Conservation (phyloP, 2,797 vertebrate genomes). For the Fringilla coelebs region DNA sequence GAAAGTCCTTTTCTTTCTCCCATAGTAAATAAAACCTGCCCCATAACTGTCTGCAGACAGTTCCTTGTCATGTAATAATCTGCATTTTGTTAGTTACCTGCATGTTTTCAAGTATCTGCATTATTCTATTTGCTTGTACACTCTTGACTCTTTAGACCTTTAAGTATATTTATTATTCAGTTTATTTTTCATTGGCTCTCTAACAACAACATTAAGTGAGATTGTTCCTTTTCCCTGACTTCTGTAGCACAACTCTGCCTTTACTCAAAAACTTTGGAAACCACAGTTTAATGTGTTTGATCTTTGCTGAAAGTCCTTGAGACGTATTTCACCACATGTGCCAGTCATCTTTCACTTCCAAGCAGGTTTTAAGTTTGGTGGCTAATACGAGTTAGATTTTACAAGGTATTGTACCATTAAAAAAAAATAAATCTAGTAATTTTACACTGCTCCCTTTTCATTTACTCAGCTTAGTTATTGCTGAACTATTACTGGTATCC, state of each 20-base stretch:
- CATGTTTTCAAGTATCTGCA: not conserved
- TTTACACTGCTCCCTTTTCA: not conserved
- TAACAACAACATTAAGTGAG: not conserved
- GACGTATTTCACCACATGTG: not conserved
- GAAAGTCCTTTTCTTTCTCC: not conserved
- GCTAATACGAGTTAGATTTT: not conserved
- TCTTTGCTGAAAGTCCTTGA: not conserved
- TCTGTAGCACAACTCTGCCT: not conserved
- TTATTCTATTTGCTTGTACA: not conserved
- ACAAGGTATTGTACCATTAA: not conserved
- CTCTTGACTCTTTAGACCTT: not conserved
- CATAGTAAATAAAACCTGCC: not conserved
- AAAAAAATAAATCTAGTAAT: not conserved
- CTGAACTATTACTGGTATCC: not conserved
- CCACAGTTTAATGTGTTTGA: not conserved
- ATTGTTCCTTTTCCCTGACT: not conserved
- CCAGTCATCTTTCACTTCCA: not conserved
- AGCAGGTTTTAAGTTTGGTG: not conserved
- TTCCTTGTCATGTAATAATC: not conserved
- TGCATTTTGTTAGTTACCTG: not conserved
- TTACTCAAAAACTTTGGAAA: not conserved
- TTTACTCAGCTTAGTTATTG: not conserved
- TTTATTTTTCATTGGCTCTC: not conserved
- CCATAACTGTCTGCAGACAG: not conserved
- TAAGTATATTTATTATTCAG: not conserved